Conservation (phyloP, 2,797 vertebrate genomes). For the Enoplosus armatus region DNA sequence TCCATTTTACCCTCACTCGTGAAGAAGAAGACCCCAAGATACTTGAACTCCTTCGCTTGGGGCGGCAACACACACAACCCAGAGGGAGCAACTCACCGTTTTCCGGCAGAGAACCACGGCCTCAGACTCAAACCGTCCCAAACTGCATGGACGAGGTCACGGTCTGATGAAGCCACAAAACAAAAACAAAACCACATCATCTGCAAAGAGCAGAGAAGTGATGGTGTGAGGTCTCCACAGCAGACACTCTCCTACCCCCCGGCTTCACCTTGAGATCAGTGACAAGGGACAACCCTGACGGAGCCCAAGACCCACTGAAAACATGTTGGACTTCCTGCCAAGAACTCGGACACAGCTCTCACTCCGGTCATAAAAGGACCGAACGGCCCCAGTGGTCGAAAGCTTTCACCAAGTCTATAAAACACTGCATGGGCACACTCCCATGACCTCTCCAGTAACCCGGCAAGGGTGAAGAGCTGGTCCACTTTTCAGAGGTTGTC, state of each 20-base stretch:
- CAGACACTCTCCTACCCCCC: not conserved
- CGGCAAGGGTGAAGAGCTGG: not conserved
- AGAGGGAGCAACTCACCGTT: fast-evolving
- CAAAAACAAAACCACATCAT: constrained; percentile 4
- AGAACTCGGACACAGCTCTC: not conserved
- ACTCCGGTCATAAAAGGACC: not conserved
- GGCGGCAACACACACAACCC: too few relatives aligned
- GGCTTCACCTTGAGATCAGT: not conserved
- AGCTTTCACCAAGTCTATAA: not conserved
- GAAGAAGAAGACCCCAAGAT: not conserved
- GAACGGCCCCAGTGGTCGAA: too few relatives aligned
- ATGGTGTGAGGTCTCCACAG: too few relatives aligned
- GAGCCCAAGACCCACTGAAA: not conserved
- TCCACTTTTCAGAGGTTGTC: not conserved
- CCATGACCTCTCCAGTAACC: not conserved
- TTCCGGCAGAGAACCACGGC: not conserved
- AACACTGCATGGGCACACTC: not conserved
- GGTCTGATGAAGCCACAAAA: not conserved
- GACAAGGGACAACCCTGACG: not conserved
- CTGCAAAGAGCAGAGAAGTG: too few relatives aligned
- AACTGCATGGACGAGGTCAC: not conserved
- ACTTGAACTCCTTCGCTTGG: not conserved
- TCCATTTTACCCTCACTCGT: not conserved
- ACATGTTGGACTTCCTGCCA: not conserved
- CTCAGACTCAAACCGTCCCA: not conserved